Evolutionary conservation across 2,888 invertebrate genomes (phyloP).

Genomic region (Aphodius sticticus): DNA sequence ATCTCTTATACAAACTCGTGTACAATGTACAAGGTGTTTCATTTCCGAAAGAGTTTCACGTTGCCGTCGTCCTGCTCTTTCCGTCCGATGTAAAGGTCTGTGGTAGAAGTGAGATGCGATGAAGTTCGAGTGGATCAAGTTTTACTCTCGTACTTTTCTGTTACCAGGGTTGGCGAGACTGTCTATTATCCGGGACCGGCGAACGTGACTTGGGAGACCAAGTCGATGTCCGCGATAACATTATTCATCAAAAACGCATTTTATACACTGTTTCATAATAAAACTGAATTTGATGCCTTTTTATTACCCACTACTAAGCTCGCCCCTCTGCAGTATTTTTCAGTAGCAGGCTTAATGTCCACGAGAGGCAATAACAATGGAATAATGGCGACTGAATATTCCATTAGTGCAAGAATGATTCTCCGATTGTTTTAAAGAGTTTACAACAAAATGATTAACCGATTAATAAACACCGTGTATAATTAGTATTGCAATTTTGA

Average conservation of each 20-base stretch:
- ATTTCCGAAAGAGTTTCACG: conserved; percentile 46
- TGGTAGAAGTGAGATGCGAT: conserved; percentile 7
- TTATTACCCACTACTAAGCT: not conserved
- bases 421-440: too few relatives aligned
- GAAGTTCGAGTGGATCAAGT: conserved; percentile 30
- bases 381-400: too few relatives aligned
- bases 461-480: too few relatives aligned
- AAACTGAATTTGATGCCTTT: conserved; percentile 58
- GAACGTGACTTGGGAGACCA: conserved; percentile 58
- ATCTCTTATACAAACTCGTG: conserved; percentile 58
- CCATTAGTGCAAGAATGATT: too few relatives aligned
- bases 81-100: not conserved
- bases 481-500: too few relatives aligned
- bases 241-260: conserved; percentile 61
- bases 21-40: conserved; percentile 55
- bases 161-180: conserved; percentile 54
- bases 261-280: conserved; percentile 59
- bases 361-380: not conserved
- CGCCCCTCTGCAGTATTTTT: not conserved
- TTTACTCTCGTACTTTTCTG: conserved; percentile 50
- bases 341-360: not conserved
- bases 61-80: conserved; percentile 45
- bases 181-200: conserved; percentile 59
- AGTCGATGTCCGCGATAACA: conserved; percentile 55
- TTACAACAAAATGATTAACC: too few relatives aligned